Evolutionary conservation across 1,140 invertebrate species (phyloP).

Genomic region (Listronotus oregonensis): DNA sequence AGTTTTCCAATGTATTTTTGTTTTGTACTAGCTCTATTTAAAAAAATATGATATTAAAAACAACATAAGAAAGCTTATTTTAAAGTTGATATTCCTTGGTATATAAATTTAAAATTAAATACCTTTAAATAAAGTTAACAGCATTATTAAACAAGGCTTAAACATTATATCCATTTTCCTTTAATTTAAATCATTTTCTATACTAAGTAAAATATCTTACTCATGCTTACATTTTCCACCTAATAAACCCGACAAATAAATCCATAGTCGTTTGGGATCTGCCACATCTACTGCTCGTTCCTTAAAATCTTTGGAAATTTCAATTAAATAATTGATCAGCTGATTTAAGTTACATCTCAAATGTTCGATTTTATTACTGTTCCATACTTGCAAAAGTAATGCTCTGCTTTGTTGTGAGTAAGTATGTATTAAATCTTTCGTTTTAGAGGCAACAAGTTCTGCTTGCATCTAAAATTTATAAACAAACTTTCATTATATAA

Average conservation of each 20-base stretch:
- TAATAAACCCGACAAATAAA: constrained; percentile 38
- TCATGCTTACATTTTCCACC: constrained; percentile 43
- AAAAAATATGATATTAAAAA: too few species aligned
- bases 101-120: too few species aligned
- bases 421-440: constrained; percentile 53
- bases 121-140: too few species aligned
- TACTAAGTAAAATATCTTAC: not conserved
- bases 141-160: too few species aligned
- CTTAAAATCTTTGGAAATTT: constrained; percentile 50
- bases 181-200: too few species aligned
- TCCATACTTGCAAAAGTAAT: constrained; percentile 51
- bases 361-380: constrained; percentile 52
- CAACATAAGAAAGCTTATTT: too few species aligned
- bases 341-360: constrained; percentile 50
- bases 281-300: constrained; percentile 48
- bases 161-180: too few species aligned
- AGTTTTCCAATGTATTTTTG: too few species aligned
- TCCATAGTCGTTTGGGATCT: constrained; percentile 46
- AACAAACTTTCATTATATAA: too few species aligned
- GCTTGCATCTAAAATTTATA: constrained; percentile 54
- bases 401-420: constrained; percentile 51
- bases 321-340: constrained; percentile 50
- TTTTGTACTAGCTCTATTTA: too few species aligned
- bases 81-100: too few species aligned
- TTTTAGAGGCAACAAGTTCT: constrained; percentile 53